Evolutionary conservation across 2,797 vertebrate species (phyloP), one percentile per base, ranked within the genome.

Genomic region (Synaphobranchus kaupii): DNA sequence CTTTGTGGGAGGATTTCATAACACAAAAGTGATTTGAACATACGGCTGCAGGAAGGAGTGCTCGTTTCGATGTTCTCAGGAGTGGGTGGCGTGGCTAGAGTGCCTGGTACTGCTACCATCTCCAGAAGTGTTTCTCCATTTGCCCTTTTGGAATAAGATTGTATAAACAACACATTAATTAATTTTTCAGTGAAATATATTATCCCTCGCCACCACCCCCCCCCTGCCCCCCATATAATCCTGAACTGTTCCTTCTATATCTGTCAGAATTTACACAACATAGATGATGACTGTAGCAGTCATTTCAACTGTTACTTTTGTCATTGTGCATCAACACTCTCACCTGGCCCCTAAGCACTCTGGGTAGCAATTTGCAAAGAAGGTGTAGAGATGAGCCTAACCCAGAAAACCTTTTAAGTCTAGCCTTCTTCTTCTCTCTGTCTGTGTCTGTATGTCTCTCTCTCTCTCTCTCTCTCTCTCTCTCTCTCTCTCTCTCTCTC

Each of bases 1-100:
- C 71, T 76, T 76, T 76, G 71, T 76, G 34, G 71, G 71, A 44
- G 34, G 34, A 4, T 22, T 76, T 76, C 71, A 76, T 76, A 76
- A 39, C 31, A 28, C 71, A 44, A 10, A 50, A 50, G 2, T 9
- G 44, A 81, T n/a, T 1, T 3, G 22, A 81, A 50, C 47, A 47
- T n/a, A 81, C 44, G 20, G 78, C 4, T 50, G 22, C 78, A 44
- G 20, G 17, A 15, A 56, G 22, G 25, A 81, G 20, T 25, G 78
- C 47, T n/a, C 10, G 9, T 20, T 44, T 44, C 71, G 44, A 12
- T 39, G 7, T 73, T 48, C 47, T n/a, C 78, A 50, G 9, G 44
- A 81, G 78, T 81, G 78, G 44, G 78, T 48, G 78, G 78, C 25
- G 44, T n/a, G 47, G 78, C 17, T 22, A n/a, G 44, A 50, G 9